Evolutionary conservation across 1,140 invertebrate genomes (phyloP), one percentile per base, ranked within the genome.

Genomic region (Drosophila nasuta): DNA sequence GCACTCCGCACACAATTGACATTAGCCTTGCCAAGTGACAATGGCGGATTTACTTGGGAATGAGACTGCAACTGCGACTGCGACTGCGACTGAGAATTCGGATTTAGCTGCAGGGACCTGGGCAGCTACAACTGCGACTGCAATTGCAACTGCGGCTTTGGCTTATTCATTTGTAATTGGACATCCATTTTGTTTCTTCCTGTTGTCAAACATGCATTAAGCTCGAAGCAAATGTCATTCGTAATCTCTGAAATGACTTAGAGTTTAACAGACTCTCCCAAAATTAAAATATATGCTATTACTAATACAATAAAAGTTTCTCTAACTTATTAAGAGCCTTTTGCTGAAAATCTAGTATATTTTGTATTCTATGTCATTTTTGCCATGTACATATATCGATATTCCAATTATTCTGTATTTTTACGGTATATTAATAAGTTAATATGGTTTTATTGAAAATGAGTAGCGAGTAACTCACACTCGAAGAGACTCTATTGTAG

Each of bases 1-100:
- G 79, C 77, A 38, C 35, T 8, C 35, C 35, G 58, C 70, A 62
- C 62, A 87, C 83, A 88, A 87, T 89, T 87, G 83, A 75, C 85
- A 80, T 87, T 83, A 72, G 63, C 79, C 46, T 48, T 78, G 70
- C 41, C 71, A 13, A 54, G 85, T 69, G 83, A 88, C 83, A 88
- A 88, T 83, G 85, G 56, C 70, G 62, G 78, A 80, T 75, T 78
- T 77, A 33, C 38, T 25, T 68, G 49, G 15, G 38, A n/a, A 30
- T 60, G 66, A 45, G 54, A 15, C 30, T 56, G 30, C 30, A 30
- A 28, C 30, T 10, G 30, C n/a, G 51, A 6, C 49, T 28, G 20
- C 20, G 64, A 51, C 38, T 49, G 30, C 52, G 59, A 74, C 38
- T 83, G 43, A 62, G 33, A 51, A 52, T 64, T 52, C 67, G 73